These are phyloP conservation scores for Acleris emargana DNA, from an alignment of 2,888 invertebrate genomes.

Conservation along the genomic window DNA sequence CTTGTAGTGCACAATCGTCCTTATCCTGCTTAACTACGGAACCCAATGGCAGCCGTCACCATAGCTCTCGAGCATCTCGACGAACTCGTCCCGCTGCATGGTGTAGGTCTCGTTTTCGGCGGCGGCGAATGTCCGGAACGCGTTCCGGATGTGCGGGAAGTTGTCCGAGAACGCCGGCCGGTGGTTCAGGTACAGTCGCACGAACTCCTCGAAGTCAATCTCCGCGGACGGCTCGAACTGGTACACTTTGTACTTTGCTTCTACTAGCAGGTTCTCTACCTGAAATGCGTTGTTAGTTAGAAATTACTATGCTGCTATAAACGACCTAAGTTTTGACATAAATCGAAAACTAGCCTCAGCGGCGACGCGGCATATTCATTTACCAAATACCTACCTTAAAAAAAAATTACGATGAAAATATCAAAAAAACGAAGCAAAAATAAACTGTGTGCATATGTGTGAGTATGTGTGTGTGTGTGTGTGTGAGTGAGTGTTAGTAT, in stretches of 20 bases:
- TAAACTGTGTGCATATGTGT: too few species aligned
- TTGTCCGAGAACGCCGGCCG: constrained; percentile 84
- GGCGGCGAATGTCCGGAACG: constrained; percentile 74
- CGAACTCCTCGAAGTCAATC: constrained; percentile 86
- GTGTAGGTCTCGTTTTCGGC: constrained; percentile 45
- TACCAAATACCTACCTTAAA: too few species aligned
- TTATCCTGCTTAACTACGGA: too few species aligned
- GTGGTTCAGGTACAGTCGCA: constrained; percentile 87
- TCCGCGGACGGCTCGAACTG: constrained; percentile 74
- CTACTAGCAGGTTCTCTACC: constrained; percentile 85
- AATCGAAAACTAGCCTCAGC: too few species aligned
- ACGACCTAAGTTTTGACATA: too few species aligned
- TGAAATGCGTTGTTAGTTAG: constrained; percentile 44
- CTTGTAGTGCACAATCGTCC: too few species aligned
- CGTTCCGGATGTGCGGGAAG: constrained; percentile 65
- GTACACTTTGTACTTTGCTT: constrained; percentile 82
- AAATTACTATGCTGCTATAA: too few species aligned
- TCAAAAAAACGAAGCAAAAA: too few species aligned
- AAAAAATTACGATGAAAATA: too few species aligned
- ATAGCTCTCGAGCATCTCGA: constrained; percentile 64
- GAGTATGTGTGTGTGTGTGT: too few species aligned
- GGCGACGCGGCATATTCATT: too few species aligned
- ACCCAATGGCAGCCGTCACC: constrained; percentile 47
- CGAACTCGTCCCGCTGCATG: constrained; percentile 68
- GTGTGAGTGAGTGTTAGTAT: too few species aligned